Base-by-base conservation (phyloP, 2,888 invertebrate species). In the Limnephilus rhombicus region DNA sequence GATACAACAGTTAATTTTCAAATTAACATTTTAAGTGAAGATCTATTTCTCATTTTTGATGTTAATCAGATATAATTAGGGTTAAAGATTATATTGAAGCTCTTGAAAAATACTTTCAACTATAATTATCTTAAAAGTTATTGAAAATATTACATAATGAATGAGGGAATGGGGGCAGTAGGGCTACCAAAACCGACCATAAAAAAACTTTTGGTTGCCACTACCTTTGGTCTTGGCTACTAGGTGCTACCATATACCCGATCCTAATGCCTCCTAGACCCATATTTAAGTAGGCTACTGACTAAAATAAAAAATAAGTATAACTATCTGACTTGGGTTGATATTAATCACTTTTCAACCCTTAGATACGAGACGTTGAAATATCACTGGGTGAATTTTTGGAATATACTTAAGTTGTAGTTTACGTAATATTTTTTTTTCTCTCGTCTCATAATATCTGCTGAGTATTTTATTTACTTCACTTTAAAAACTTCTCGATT, bases 271-370 rank as follows among this genome's bases (percentile, higher is more conserved):
- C 34, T 91, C 82, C 89, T 89, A 87, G 86, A 90, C 92, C 92
- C 92, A 90, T 92, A 90, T 92, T 92, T 90, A 90, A 80, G 90
- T 90, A 81, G 49, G 92, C 92, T 92, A 90, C 92, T 81, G 92
- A 91, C 41, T 41, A 31, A 80, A 53, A 34, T 31, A 34, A 90
- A 45, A 82, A 82, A 82, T 89, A 37, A 24, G 18, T 85, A n/a
- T 68, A 24, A 24, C 68, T 68, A 24, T 68, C 24, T 24, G 68
- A n/a, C 68, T 68, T 68, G 68, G 68, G 68, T 68, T 18, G 68
- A 68, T 24, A 68, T 88, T 80, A 88, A 53, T 88, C 68, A 80
- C 24, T 24, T 85, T 41, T 85, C 41, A 45, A 88, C 53, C 89
- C 89, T 81, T 80, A 89, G 68, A 68, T 68, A n/a, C 24, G 9